Percentiles rank a stretch among this genome's conserved stretches.
These are phyloP conservation scores for Busseola fusca DNA, from an alignment of 2,888 invertebrate species.

Conservation along the genomic window DNA sequence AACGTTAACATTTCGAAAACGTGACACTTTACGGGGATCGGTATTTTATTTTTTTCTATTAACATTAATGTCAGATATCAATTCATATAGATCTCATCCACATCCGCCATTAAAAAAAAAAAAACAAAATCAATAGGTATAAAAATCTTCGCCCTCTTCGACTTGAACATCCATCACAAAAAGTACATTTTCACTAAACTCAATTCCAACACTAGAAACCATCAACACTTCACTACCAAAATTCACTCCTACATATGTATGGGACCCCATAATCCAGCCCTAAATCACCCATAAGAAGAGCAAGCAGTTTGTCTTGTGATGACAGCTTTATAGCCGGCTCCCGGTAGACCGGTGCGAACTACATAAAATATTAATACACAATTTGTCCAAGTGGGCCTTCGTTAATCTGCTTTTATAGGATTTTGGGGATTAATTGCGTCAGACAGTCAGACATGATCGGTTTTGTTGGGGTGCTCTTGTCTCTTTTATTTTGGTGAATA, in stretches of 20 bases:
- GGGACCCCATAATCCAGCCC: conserved; percentile 78
- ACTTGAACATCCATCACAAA: not conserved
- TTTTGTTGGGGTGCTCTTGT: conserved; percentile 51
- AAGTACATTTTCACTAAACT: conserved; percentile 8
- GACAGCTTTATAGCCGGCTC: conserved; percentile 84
- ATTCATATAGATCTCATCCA: too few species aligned
- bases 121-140: too few species aligned
- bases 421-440: conserved; percentile 81
- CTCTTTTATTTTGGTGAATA: conserved; percentile 45
- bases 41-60: too few species aligned
- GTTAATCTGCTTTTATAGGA: conserved; percentile 87
- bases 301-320: conserved; percentile 84
- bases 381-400: conserved; percentile 87
- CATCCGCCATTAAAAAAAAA: too few species aligned
- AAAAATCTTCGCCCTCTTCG: not conserved
- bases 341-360: conserved; percentile 76
- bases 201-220: conserved; percentile 11
- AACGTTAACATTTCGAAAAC: too few species aligned
- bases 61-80: too few species aligned
- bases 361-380: conserved; percentile 89
- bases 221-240: conserved; percentile 48
- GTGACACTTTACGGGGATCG: too few species aligned
- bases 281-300: conserved; percentile 87
- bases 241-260: conserved; percentile 61
- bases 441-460: conserved; percentile 42